phyloP scores from a whole-genome alignment of 2,113 vertebrate species.

The Rutilus rutilus region DNA sequence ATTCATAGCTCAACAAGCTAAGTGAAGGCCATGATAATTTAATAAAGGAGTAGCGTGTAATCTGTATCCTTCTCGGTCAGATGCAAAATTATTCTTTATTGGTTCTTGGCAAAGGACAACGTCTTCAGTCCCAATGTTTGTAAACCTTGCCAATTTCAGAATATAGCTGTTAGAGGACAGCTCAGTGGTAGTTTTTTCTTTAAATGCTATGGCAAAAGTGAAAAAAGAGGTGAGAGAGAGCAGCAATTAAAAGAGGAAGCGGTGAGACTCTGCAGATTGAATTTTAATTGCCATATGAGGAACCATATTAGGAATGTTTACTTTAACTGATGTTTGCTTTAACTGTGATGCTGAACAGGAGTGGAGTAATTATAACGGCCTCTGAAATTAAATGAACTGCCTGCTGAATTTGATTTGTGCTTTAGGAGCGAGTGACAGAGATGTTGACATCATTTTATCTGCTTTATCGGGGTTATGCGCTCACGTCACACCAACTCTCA shows the following conservation, averaged over 20 bases:
- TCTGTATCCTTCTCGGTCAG: conserved; percentile 19
- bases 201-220: conserved; percentile 56
- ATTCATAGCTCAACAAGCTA: neutral
- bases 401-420: conserved; percentile 54
- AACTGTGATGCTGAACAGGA: conserved; percentile 55
- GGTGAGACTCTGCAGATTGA: conserved; percentile 63
- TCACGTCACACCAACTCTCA: conserved; percentile 32
- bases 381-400: conserved; percentile 71
- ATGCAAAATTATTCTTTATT: neutral
- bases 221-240: conserved; percentile 52
- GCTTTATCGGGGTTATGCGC: neutral
- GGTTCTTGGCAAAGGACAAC: neutral
- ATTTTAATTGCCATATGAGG: conserved; percentile 70
- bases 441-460: conserved; percentile 43
- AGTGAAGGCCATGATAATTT: neutral
- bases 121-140: conserved; percentile 3
- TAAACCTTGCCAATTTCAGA: conserved; percentile 64
- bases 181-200: conserved; percentile 72
- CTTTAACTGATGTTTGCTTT: conserved; percentile 69
- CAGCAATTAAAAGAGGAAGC: conserved; percentile 71
- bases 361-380: conserved; percentile 55
- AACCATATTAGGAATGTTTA: conserved; percentile 68
- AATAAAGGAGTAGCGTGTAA: neutral
- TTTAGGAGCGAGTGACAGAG: conserved; percentile 16
- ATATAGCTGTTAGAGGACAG: conserved; percentile 56